Evolutionary conservation across 2,113 vertebrate genomes (phyloP), one percentile per base, ranked within the genome.

Genomic region (Leptodactylus fuscus): DNA sequence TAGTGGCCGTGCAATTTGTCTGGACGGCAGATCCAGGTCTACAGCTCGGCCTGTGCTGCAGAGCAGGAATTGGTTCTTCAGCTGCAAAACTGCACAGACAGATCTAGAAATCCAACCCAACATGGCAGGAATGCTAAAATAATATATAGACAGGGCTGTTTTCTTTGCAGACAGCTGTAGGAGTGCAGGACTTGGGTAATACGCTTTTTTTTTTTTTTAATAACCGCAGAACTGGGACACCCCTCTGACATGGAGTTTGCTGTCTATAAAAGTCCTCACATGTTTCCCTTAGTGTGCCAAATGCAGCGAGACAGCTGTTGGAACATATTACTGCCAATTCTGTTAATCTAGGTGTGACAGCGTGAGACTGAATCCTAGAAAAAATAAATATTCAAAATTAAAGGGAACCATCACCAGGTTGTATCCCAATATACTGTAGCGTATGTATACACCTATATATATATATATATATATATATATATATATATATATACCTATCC

Each of bases 291-390:
- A 15, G 11, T 79, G 51, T 44, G 76, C 76, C 76, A 79, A 79
- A 58, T 58, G 32, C 53, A 79, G 51, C 3, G 6, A 79, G 76
- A 79, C 76, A 79, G 76, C 76, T 79, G 76, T 79, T 79, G 76
- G 53, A 79, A 79, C 76, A 79, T 41, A 60, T 41, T 79, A 79
- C 34, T 79, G 53, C 51, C 51, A 60, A 36, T 79, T 41, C 51
- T 79, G 76, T 58, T 79, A 58, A 60, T 79, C 34, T 38, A 79
- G 32, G 34, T 79, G 51, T 79, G 76, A 79, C 76, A 79, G 49
- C 34, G 51, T 34, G 27, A 58, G 51, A 38, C 29, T 58, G 76
- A 60, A 22, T 41, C 41, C 53, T 41, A 60, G 13, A 60, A 79
- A 29, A 51, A 78, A 58, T 58, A 78, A 38, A 78, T 34, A 36